Percentiles rank a stretch among this genome's conserved stretches.
Conservation (phyloP, 2,888 invertebrate species). For the Zaprionus lineosus region DNA sequence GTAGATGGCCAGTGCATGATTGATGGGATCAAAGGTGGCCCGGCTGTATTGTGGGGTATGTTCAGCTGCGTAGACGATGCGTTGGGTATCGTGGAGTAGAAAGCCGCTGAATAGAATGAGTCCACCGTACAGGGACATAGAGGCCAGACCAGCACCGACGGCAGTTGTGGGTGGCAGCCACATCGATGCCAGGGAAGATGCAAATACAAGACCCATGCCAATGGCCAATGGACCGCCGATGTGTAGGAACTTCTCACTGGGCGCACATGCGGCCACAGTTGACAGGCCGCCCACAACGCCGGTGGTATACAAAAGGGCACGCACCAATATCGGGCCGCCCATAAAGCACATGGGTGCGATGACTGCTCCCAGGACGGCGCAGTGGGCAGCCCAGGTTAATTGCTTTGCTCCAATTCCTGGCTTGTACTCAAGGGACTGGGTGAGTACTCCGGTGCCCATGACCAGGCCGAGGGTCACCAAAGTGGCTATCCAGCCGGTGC, state of each 20-base stretch:
- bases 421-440: constrained; percentile 91
- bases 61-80: constrained; percentile 94
- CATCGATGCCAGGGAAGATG: constrained; percentile 94
- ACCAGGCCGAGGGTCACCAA: constrained; percentile 91
- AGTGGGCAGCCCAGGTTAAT: constrained; percentile 92
- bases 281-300: constrained; percentile 97
- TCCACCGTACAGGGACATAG: constrained; percentile 96
- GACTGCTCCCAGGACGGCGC: constrained; percentile 93
- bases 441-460: constrained; percentile 93
- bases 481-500: constrained; percentile 91
- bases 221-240: constrained; percentile 98
- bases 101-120: constrained; percentile 96
- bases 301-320: constrained; percentile 97
- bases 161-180: constrained; percentile 95
- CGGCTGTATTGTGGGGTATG: constrained; percentile 87
- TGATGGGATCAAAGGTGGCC: constrained; percentile 94
- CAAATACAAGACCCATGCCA: constrained; percentile 97
- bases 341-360: constrained; percentile 95
- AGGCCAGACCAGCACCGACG: constrained; percentile 94
- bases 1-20: constrained; percentile 96
- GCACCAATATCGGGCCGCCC: constrained; percentile 94
- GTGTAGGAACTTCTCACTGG: constrained; percentile 96
- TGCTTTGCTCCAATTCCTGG: constrained; percentile 92
- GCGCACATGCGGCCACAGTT: constrained; percentile 96
- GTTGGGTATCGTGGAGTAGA: constrained; percentile 97